These are phyloP conservation scores for Geophilus truncorum DNA, from an alignment of 2,888 invertebrate species.

Conservation along the genomic window DNA sequence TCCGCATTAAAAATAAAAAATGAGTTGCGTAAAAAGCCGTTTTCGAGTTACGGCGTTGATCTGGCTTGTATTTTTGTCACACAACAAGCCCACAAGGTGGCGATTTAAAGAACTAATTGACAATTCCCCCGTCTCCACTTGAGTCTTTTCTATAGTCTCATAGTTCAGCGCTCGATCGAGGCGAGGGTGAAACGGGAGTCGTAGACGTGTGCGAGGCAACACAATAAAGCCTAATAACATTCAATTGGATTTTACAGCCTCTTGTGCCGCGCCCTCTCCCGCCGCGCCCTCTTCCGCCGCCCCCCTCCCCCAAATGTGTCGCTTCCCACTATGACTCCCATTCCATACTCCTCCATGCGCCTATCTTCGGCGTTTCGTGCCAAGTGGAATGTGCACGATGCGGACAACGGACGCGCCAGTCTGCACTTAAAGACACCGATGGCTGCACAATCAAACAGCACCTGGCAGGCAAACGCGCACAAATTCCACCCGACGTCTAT, in stretches of 20 bases:
- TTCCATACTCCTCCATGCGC: slow-evolving; percentile 11
- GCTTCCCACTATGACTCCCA: slow-evolving; percentile 11
- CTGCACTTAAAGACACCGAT: slow-evolving; percentile 25
- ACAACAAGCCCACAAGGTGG: slow-evolving; percentile 27
- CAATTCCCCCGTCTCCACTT: slow-evolving; percentile 18
- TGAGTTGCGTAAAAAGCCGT: background rate
- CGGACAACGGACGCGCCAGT: slow-evolving; percentile 24
- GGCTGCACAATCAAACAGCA: slow-evolving; percentile 21
- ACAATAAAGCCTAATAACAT: slow-evolving; percentile 24
- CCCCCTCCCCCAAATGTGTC: slow-evolving; percentile 11
- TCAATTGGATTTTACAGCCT: slow-evolving; percentile 27
- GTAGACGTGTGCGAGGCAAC: slow-evolving; percentile 14
- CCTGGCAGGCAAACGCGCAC: slow-evolving; percentile 13
- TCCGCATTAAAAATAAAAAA: background rate
- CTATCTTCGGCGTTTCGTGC: slow-evolving; percentile 15
- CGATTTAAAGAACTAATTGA: slow-evolving; percentile 25
- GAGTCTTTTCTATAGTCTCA: slow-evolving; percentile 25
- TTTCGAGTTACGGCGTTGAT: background rate
- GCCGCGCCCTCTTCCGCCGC: background rate
- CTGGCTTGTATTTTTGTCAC: slow-evolving; percentile 13
- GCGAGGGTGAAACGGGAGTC: slow-evolving; percentile 20
- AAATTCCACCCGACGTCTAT: background rate
- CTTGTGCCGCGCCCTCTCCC: slow-evolving; percentile 23
- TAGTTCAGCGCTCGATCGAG: background rate
- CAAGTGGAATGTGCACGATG: slow-evolving; percentile 24